A percentile compares a stretch with the other conserved stretches of the same genome.
Evolutionary conservation across 1,140 invertebrate species (phyloP).

Genomic region (Drosophila sp.): DNA sequence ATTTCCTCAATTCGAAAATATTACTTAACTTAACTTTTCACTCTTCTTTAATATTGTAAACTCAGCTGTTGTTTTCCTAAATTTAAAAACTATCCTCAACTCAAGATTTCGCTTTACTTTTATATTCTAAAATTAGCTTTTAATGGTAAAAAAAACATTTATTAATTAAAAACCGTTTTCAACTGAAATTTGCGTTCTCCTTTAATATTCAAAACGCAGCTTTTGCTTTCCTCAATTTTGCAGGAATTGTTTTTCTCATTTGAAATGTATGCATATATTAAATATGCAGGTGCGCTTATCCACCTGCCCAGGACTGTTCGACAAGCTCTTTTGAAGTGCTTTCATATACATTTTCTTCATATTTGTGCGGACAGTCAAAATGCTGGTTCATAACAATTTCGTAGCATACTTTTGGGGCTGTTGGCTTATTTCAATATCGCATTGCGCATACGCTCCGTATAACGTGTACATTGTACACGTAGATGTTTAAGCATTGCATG

Average conservation of each 20-base stretch:
- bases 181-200: constrained; percentile 23
- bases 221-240: background rate
- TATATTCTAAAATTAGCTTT: too few species aligned
- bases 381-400: constrained; percentile 28
- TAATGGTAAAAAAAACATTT: too few species aligned
- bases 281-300: too few species aligned
- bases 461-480: too few species aligned
- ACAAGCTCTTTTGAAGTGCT: background rate
- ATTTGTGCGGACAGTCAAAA: constrained; percentile 11
- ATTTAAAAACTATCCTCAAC: too few species aligned
- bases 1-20: too few species aligned
- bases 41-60: too few species aligned
- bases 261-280: background rate
- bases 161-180: too few species aligned
- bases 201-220: background rate
- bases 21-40: too few species aligned
- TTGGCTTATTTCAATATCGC: constrained; percentile 24
- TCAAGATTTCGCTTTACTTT: too few species aligned
- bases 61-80: too few species aligned
- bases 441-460: constrained; percentile 25
- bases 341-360: background rate
- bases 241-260: background rate
- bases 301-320: too few species aligned
- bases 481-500: constrained; percentile 58
- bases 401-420: constrained; percentile 44